These are phyloP conservation scores for Galerucella pusilla DNA, from an alignment of 2,888 invertebrate genomes.

Conservation along the genomic window DNA sequence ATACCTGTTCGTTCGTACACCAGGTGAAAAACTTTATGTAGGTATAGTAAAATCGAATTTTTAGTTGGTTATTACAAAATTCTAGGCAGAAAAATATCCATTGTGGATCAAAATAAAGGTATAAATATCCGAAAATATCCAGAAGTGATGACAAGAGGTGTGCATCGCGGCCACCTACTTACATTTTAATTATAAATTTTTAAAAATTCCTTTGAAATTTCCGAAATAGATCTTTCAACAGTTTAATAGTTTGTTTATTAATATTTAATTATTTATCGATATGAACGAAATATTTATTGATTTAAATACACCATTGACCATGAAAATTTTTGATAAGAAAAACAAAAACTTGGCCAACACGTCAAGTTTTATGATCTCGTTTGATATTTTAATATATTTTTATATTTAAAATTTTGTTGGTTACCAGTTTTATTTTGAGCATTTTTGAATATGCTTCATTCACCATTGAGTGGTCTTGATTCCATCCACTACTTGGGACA, in stretches of 20 bases:
- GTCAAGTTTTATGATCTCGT: background rate
- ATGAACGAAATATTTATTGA: background rate
- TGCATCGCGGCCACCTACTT: background rate
- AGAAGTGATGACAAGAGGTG: slow-evolving; percentile 1
- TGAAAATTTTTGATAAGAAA: background rate
- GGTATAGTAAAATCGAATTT: background rate
- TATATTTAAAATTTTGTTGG: background rate
- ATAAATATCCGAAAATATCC: slow-evolving; percentile 5
- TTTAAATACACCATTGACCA: background rate
- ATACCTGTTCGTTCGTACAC: background rate
- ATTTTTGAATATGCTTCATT: too few relatives aligned
- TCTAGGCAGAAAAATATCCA: background rate
- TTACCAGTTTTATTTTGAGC: background rate
- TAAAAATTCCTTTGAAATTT: background rate
- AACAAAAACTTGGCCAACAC: slow-evolving; percentile 2
- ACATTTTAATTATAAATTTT: background rate
- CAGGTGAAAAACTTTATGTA: background rate
- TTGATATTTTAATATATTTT: background rate
- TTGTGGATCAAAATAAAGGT: background rate
- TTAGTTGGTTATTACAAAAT: background rate
- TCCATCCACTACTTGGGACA: too few relatives aligned
- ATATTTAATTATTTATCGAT: slow-evolving; percentile 4
- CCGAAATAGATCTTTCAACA: background rate
- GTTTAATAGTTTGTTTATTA: background rate
- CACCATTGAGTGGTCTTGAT: too few relatives aligned